Evolutionary conservation across 2,888 invertebrate genomes (phyloP), one percentile per base, ranked within the genome.

Genomic region (Polietes domitor): DNA sequence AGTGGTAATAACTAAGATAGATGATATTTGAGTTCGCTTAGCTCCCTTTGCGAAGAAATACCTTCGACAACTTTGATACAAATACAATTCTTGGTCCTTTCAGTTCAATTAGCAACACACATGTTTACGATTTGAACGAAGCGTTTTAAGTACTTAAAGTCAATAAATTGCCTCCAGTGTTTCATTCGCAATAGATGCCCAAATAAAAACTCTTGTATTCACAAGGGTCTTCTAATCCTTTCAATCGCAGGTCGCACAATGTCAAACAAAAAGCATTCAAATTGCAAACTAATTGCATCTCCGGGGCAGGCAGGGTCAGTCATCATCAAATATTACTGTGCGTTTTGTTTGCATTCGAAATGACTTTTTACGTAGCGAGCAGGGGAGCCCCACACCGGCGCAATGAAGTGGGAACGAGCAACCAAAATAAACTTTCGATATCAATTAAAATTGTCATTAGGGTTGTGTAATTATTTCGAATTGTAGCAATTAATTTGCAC

Each of bases 401-500:
- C 28, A 28, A n/a, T n/a, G n/a, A 2, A 61, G 15, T 9, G 58
- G 21, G 7, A 32, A 21, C 1, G 15, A 24, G 58, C 55, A 43
- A 58, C 43, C 17, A 73, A 28, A 47, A 47, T 5, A 58, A 77
- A 47, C 58, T 77, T 58, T 71, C 10, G 28, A 63, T 72, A 73
- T 84, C 81, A 81, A 81, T 79, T 84, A 76, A 81, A 81, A 79
- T 76, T 76, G 78, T 84, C 81, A 81, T 81, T 84, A 81, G 81
- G 73, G 61, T 79, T 81, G 78, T 79, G 61, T 73, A 84, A 84
- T 81, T 84, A 81, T 84, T 81, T 84, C 68, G 73, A 79, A 84
- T 81, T 84, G 84, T 70, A 68, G 78, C 81, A 81, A 81, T 84
- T 79, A 84, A 84, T 84, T 84, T 81, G 84, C 84, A 84, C 84